Evolutionary conservation across 2,113 vertebrate species (phyloP), one percentile per base, ranked within the genome.

Genomic region (Dermatemys mawii): DNA sequence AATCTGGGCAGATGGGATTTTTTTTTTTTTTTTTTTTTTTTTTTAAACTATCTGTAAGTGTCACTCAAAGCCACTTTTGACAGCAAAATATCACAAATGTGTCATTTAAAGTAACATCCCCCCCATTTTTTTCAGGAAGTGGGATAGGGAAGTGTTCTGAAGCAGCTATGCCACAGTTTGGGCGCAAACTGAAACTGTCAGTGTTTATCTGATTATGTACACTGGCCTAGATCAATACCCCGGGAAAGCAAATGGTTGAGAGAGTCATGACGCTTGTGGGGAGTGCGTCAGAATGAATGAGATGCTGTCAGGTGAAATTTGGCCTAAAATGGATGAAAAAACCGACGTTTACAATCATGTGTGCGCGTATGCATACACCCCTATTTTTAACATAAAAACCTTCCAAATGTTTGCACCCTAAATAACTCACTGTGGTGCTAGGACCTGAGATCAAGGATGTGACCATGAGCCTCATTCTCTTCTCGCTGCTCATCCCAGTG

Each of bases 251-350:
- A 80, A 85, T n/a, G 81, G 32, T 86, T 87, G 32, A 63, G 70
- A 73, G 44, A 81, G 80, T 88, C 90, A 88, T 93, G 86, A 73
- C 80, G 93, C 1, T 82, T 87, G 27, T 87, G 82, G 90, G 84
- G 94, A 93, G 84, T 29, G 75, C 67, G 84, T 55, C 6, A 19
- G 86, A 88, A 78, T 87, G 41, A 84, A 91, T 81, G 81, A 85
- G 78, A 82, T 88, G 78, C 70, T 94, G 51, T 96, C 95, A 90
- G 89, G 92, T 90, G 91, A 82, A 32, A 63, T 92, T 93, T 94
- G 84, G 83, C 86, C 70, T 86, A 85, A 76, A 95, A 90, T 88
- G 84, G 79, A 82, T 87, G 93, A 89, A 95, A 87, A 79, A 63
- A 53, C 16, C 2, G 14, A 83, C 89, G n/a, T 49, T 95, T 82